These are phyloP conservation scores for Phenganax subtilis DNA, from an alignment of 92 coral and sea anemone species.

Conservation along the genomic window DNA sequence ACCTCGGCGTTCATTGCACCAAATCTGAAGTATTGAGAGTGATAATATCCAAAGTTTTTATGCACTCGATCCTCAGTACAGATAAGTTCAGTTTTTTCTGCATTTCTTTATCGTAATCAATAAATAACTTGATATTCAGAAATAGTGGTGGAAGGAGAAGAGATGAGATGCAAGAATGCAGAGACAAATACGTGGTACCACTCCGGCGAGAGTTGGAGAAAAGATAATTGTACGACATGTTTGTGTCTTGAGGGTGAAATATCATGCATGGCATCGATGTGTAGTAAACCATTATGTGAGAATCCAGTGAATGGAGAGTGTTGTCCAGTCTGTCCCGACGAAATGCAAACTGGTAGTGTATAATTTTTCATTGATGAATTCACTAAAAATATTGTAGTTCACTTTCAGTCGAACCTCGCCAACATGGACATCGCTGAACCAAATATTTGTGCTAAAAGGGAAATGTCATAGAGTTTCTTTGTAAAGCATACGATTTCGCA, in stretches of 20 bases:
- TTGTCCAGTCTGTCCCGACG: slow-evolving; percentile 42
- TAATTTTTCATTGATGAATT: neutral
- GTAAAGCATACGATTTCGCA: too few relatives aligned
- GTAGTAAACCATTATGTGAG: slow-evolving; percentile 32
- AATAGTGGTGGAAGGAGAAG: neutral
- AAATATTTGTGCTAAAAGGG: neutral
- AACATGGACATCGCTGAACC: too few relatives aligned
- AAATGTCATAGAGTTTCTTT: too few relatives aligned
- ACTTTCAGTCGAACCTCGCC: too few relatives aligned
- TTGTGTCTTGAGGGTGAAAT: slow-evolving; percentile 34
- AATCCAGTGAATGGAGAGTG: slow-evolving; percentile 33
- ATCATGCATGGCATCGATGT: slow-evolving; percentile 28
- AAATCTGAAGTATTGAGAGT: too few relatives aligned
- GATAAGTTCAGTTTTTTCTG: too few relatives aligned
- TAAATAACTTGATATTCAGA: neutral
- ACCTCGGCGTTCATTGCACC: too few relatives aligned
- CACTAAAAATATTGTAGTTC: too few relatives aligned
- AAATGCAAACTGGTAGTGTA: neutral
- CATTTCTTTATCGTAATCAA: neutral
- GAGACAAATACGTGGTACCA: slow-evolving; percentile 16
- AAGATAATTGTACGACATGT: slow-evolving; percentile 19
- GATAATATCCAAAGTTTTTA: too few relatives aligned
- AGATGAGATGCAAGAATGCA: slow-evolving; percentile 20
- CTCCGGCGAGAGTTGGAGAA: slow-evolving; percentile 38
- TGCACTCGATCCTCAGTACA: too few relatives aligned